These are phyloP conservation scores for Pangasius macronema DNA, from an alignment of 2,797 vertebrate genomes.

Conservation along the genomic window DNA sequence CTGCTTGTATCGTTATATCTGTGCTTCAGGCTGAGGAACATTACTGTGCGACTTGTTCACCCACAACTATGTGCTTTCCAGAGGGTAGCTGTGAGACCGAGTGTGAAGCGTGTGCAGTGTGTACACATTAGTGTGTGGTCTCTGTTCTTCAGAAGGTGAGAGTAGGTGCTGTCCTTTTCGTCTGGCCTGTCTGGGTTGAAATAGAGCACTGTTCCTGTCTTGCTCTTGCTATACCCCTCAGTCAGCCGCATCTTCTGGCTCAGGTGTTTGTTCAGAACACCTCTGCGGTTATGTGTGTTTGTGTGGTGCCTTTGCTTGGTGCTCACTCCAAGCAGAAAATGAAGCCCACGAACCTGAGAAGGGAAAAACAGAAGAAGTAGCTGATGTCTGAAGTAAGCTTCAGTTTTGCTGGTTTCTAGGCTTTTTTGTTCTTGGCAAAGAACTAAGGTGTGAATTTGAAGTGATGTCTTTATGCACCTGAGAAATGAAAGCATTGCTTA, in stretches of 20 bases:
- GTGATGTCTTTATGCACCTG: constrained; percentile 33
- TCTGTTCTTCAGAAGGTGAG: not conserved
- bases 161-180: constrained; percentile 20
- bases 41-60: not conserved
- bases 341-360: not conserved
- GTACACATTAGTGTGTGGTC: not conserved
- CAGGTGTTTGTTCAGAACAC: constrained; percentile 45
- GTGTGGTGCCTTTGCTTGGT: constrained; percentile 1
- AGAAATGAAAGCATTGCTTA: constrained; percentile 16
- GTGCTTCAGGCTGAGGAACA: not conserved
- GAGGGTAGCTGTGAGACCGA: constrained; percentile 11
- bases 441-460: constrained; percentile 16
- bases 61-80: constrained; percentile 15
- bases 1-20: not conserved
- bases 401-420: constrained; percentile 15
- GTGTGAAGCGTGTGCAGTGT: not conserved
- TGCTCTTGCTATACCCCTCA: constrained; percentile 34
- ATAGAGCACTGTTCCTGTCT: constrained; percentile 38
- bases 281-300: not conserved
- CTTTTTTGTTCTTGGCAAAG: constrained; percentile 23
- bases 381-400: constrained; percentile 33
- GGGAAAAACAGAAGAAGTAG: constrained; percentile 4
- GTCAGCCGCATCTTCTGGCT: constrained; percentile 39
- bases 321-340: constrained; percentile 28
- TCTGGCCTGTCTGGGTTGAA: constrained; percentile 35